phyloP scores from a whole-genome alignment of 2,888 invertebrate species.

The Cheilosia impressa region DNA sequence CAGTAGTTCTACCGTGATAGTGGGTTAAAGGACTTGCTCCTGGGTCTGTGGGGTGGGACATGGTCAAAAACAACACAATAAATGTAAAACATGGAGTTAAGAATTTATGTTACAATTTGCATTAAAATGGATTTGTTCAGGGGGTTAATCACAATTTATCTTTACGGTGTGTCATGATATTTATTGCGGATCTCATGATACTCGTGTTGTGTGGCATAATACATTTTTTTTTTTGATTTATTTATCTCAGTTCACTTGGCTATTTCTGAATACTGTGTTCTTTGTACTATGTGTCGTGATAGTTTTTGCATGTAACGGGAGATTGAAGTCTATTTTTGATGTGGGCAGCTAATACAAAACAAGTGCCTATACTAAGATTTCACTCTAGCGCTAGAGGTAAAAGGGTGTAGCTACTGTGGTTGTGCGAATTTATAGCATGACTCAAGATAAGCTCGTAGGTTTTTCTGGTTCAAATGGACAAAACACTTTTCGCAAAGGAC shows the following conservation, averaged over 20 bases:
- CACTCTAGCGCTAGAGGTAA: no score
- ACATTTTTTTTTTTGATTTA: neutral
- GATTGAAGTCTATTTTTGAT: no score
- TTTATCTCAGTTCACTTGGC: neutral
- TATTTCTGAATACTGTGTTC: neutral
- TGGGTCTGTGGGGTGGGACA: neutral
- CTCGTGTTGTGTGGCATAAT: neutral
- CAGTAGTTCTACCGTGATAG: neutral
- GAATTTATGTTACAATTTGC: neutral
- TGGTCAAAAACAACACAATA: neutral
- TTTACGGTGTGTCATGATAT: neutral
- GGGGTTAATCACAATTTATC: no score
- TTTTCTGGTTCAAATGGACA: no score
- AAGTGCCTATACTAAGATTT: no score
- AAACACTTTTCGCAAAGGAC: no score
- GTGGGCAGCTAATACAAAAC: no score
- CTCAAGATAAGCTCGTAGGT: no score
- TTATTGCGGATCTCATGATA: neutral
- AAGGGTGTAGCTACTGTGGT: no score
- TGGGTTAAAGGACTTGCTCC: neutral
- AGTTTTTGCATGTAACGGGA: no score
- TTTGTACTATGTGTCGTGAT: neutral
- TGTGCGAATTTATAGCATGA: no score
- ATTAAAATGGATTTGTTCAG: neutral
- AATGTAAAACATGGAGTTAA: neutral